Evolutionary conservation across 92 coral and sea anemone species (phyloP).

Genomic region (Plumapathes pennacea): DNA sequence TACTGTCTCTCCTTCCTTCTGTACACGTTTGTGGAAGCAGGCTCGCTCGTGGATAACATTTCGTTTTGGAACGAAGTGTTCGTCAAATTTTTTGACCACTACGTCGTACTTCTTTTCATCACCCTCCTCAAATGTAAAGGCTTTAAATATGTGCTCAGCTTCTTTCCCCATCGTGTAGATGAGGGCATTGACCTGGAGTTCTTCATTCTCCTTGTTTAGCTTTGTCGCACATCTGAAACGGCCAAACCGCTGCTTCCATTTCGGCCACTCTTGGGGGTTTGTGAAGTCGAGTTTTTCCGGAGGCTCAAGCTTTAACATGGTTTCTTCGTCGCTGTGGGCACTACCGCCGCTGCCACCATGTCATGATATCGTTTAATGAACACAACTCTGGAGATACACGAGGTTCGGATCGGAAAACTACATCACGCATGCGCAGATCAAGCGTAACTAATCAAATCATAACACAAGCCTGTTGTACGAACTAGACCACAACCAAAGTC

Average conservation of each 20-base stretch:
- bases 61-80: constrained; percentile 25
- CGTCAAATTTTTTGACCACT: constrained; percentile 19
- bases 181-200: constrained; percentile 37
- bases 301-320: no score
- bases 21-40: no score
- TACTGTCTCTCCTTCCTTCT: constrained; percentile 11
- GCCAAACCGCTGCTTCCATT: constrained; percentile 30
- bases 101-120: constrained; percentile 8
- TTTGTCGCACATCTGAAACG: constrained; percentile 31
- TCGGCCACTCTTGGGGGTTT: constrained; percentile 45
- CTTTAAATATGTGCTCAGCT: constrained; percentile 8
- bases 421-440: no score
- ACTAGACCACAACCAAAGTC: no score
- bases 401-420: no score
- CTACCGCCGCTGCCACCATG: no score
- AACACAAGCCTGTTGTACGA: no score
- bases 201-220: constrained; percentile 21
- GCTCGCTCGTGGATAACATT: constrained; percentile 28
- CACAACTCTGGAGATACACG: no score
- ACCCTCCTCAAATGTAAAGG: no score
- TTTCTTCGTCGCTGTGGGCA: no score
- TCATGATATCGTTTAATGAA: no score
- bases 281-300: constrained; percentile 24
- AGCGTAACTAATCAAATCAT: no score
- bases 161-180: constrained; percentile 39